Evolutionary conservation across 2,797 vertebrate genomes (phyloP).

Genomic region (Helostoma temminkii): DNA sequence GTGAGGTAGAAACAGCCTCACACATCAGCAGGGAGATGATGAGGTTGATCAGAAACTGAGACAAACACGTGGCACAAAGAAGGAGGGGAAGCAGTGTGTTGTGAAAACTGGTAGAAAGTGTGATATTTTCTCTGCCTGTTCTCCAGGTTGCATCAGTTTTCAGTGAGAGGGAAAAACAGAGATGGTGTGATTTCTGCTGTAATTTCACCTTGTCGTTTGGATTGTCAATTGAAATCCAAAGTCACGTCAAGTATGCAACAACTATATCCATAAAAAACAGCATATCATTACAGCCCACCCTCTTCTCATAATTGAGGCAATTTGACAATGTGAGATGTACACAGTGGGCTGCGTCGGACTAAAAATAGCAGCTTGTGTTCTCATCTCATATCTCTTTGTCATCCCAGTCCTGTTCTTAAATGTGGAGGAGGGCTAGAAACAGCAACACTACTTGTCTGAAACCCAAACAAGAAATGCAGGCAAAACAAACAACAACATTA

Average conservation of each 20-base stretch:
- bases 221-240: not conserved
- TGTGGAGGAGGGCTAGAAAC: constrained; percentile 58
- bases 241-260: not conserved
- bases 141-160: constrained; percentile 10
- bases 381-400: constrained; percentile 70
- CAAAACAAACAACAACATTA: constrained; percentile 11
- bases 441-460: constrained; percentile 28
- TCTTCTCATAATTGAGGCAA: constrained; percentile 42
- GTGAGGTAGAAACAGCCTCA: constrained; percentile 50
- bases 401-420: constrained; percentile 68
- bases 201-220: not conserved
- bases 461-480: constrained; percentile 45
- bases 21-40: constrained; percentile 58
- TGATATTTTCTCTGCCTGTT: constrained; percentile 8
- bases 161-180: not conserved
- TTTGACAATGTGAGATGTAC: constrained; percentile 41
- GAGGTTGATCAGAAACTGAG: constrained; percentile 51
- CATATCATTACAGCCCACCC: constrained; percentile 26
- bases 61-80: constrained; percentile 44
- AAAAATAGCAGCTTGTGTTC: constrained; percentile 82
- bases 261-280: not conserved
- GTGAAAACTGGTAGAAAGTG: constrained; percentile 36
- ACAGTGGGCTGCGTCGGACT: constrained; percentile 61
- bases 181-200: constrained; percentile 6
- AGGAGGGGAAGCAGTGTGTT: not conserved